Evolutionary conservation across 2,113 vertebrate genomes (phyloP).

Genomic region (Scophthalmus maximus): DNA sequence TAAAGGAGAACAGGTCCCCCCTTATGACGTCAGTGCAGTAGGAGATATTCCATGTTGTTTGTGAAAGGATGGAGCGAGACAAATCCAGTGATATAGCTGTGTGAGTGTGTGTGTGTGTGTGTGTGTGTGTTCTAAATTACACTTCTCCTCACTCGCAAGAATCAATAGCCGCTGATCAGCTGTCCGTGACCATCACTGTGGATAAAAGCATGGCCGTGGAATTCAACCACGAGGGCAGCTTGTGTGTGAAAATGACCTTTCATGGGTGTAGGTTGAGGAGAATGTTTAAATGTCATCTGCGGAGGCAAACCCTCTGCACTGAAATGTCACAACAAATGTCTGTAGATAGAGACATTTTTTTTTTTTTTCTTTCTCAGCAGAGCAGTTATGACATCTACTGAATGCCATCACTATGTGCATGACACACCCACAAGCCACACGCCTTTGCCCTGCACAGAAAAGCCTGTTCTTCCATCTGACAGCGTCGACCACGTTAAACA

Average conservation of each 20-base stretch:
- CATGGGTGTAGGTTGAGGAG: slow-evolving; percentile 18
- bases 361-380: not conserved
- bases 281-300: not conserved
- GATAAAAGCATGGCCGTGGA: slow-evolving; percentile 23
- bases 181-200: slow-evolving; percentile 24
- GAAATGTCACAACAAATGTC: not conserved
- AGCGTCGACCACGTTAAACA: slow-evolving; percentile 10
- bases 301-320: no score
- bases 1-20: slow-evolving; percentile 67
- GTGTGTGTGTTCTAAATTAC: slow-evolving; percentile 13
- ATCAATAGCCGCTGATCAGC: slow-evolving; percentile 45
- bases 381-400: slow-evolving; percentile 8
- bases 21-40: slow-evolving; percentile 77
- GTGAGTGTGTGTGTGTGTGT: not conserved
- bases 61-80: slow-evolving; percentile 58
- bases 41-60: slow-evolving; percentile 66
- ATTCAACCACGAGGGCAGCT: slow-evolving; percentile 1
- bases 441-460: slow-evolving; percentile 25
- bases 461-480: slow-evolving; percentile 1
- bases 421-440: slow-evolving; percentile 2
- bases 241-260: slow-evolving; percentile 29
- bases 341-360: not conserved
- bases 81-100: not conserved
- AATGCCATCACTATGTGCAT: slow-evolving; percentile 20
- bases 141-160: not conserved